Conservation (phyloP, 1,140 invertebrate genomes). For the Pantala flavescens region DNA sequence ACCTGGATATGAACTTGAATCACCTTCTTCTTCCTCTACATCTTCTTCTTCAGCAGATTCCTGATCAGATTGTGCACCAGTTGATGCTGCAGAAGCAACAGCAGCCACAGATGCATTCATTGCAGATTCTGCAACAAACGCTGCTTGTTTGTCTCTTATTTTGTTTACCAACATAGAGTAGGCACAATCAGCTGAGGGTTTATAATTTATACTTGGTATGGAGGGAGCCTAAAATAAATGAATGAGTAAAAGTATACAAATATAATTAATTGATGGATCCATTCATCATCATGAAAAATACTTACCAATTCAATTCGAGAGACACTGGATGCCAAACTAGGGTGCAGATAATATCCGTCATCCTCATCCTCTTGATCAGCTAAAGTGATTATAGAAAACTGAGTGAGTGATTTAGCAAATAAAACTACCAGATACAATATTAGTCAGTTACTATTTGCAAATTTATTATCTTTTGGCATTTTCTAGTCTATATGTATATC, state of each 20-base stretch:
- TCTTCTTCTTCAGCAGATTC: slow-evolving; percentile 1
- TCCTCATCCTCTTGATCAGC: slow-evolving; percentile 38
- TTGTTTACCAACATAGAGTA: slow-evolving; percentile 75
- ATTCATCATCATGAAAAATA: slow-evolving; percentile 23
- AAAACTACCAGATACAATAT: too few species aligned
- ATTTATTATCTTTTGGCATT: not conserved
- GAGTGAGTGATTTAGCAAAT: too few species aligned
- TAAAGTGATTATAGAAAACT: too few species aligned
- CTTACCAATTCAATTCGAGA: slow-evolving; percentile 47
- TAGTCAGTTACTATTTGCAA: too few species aligned
- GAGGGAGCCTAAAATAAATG: slow-evolving; percentile 43
- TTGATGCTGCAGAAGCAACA: not conserved
- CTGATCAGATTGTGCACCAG: not conserved
- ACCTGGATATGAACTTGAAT: not conserved
- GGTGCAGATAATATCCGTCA: slow-evolving; percentile 65
- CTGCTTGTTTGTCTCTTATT: slow-evolving; percentile 49
- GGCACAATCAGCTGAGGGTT: slow-evolving; percentile 69
- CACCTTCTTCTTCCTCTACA: not conserved
- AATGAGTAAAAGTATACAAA: slow-evolving; percentile 16
- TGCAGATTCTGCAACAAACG: slow-evolving; percentile 21
- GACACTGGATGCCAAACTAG: slow-evolving; percentile 51
- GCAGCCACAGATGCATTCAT: slow-evolving; percentile 28
- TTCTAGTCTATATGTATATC: not conserved
- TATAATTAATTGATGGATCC: not conserved
- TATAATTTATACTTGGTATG: slow-evolving; percentile 59